Evolutionary conservation across 1,140 invertebrate genomes (phyloP).

Genomic region (Sarcophaga bullata): DNA sequence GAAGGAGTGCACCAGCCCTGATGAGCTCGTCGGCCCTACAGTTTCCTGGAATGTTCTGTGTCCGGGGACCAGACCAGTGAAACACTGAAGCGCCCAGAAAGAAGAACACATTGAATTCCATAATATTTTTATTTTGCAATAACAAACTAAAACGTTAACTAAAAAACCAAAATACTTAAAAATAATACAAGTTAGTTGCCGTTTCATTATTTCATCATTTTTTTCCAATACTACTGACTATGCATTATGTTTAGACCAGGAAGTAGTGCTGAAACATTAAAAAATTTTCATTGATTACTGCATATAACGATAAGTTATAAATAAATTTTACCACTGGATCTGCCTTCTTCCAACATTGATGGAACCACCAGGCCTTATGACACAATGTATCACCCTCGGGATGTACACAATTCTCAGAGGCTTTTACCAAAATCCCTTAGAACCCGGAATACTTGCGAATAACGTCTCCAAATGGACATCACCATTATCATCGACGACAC

Average conservation of each 20-base stretch:
- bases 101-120: too few relatives aligned
- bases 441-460: constrained; percentile 48
- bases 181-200: not conserved
- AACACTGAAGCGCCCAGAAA: too few relatives aligned
- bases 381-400: constrained; percentile 58
- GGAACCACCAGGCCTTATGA: constrained; percentile 61
- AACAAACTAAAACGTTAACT: not conserved
- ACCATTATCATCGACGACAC: constrained; percentile 59
- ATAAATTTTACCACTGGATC: constrained; percentile 52
- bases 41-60: too few relatives aligned
- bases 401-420: constrained; percentile 55
- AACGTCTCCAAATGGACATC: constrained; percentile 59
- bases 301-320: not conserved
- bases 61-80: too few relatives aligned
- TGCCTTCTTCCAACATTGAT: constrained; percentile 62
- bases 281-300: not conserved
- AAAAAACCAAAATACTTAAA: not conserved
- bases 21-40: too few relatives aligned
- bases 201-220: not conserved
- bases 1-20: too few relatives aligned
- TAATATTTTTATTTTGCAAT: not conserved
- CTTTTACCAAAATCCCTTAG: constrained; percentile 50
- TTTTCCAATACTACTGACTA: not conserved
- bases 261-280: constrained; percentile 42
- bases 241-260: constrained; percentile 2